A percentile compares a stretch with the other conserved stretches of the same genome.
Evolutionary conservation across 2,888 invertebrate genomes (phyloP).

Genomic region (Torymus auratus): DNA sequence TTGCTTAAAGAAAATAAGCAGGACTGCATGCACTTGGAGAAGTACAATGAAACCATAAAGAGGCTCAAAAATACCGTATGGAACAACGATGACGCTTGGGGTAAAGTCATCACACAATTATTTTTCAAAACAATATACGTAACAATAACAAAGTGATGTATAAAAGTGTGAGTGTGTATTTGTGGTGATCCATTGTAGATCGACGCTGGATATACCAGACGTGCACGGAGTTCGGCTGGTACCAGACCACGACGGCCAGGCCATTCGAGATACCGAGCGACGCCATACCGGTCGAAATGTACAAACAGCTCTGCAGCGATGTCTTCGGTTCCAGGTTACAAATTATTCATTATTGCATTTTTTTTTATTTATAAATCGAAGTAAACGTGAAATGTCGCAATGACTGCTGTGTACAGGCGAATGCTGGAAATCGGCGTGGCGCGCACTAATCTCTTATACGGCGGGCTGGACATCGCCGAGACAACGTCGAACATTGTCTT

Average conservation of each 20-base stretch:
- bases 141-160: constrained; percentile 74
- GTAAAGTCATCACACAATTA: not conserved
- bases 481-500: constrained; percentile 85
- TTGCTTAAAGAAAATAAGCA: constrained; percentile 83
- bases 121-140: no score
- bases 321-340: constrained; percentile 86
- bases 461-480: constrained; percentile 82
- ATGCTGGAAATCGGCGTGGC: constrained; percentile 78
- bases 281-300: constrained; percentile 86
- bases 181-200: constrained; percentile 75
- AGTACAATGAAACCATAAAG: constrained; percentile 4
- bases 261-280: constrained; percentile 83
- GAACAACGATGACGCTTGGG: not conserved
- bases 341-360: constrained; percentile 76
- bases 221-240: constrained; percentile 97
- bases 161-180: not conserved
- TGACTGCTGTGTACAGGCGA: constrained; percentile 66
- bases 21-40: constrained; percentile 80
- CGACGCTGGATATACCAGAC: constrained; percentile 96
- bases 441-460: constrained; percentile 87
- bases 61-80: not conserved
- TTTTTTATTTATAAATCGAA: not conserved
- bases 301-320: constrained; percentile 88
- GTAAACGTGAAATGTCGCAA: constrained; percentile 67
- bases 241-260: constrained; percentile 88